These are phyloP conservation scores for Acanthosepion lycidas DNA, from an alignment of 2,888 invertebrate genomes.

Conservation along the genomic window DNA sequence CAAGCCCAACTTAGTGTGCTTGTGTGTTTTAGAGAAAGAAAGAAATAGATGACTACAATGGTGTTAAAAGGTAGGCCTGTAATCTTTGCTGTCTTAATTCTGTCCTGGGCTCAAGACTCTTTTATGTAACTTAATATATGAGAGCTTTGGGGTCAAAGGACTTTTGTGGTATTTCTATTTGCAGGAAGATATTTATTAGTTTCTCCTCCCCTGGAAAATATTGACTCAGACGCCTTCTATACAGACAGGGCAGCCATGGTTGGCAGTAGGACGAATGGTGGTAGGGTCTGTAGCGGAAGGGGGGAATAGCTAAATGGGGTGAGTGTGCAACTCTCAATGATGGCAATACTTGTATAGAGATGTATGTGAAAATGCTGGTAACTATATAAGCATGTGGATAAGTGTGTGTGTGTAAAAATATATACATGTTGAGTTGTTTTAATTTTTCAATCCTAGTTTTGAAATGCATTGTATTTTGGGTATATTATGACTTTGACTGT, in stretches of 20 bases:
- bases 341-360: neutral
- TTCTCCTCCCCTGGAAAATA: slow-evolving; percentile 18
- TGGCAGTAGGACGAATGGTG: neutral
- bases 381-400: neutral
- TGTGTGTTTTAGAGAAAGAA: too few relatives aligned
- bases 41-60: neutral
- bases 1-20: neutral
- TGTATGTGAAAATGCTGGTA: neutral
- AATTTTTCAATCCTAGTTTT: too few relatives aligned
- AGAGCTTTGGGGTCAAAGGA: neutral
- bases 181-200: slow-evolving; percentile 33
- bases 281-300: neutral
- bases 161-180: slow-evolving; percentile 33
- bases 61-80: slow-evolving; percentile 5
- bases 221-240: neutral
- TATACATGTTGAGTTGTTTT: too few relatives aligned
- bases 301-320: neutral
- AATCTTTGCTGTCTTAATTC: slow-evolving; percentile 18
- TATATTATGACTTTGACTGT: neutral
- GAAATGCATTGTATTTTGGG: too few relatives aligned
- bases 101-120: neutral
- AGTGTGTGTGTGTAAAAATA: neutral
- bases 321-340: neutral
- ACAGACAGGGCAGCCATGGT: slow-evolving; percentile 33
- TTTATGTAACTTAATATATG: slow-evolving; percentile 14